phyloP scores from a whole-genome alignment of 2,797 vertebrate genomes.

The Jordanella pulchra region DNA sequence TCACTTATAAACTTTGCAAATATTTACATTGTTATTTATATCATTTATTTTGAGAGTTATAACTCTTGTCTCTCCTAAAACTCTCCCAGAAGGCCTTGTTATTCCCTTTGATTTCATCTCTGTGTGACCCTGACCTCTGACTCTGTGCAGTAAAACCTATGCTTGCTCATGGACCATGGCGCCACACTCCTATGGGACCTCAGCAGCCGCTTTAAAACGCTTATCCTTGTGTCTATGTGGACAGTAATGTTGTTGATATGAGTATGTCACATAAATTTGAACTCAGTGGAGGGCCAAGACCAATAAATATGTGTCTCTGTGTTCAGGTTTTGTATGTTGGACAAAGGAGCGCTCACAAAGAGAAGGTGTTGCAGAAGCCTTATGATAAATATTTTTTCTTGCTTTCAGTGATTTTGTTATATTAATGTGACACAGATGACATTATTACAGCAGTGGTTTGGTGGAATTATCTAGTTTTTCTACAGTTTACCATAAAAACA shows the following conservation, averaged over 20 bases:
- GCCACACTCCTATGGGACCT: conserved; percentile 46
- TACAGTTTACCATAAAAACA: conserved; percentile 16
- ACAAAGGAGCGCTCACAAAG: conserved; percentile 48
- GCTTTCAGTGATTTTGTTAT: conserved; percentile 16
- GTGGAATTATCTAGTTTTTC: conserved; percentile 22
- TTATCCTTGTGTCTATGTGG: conserved; percentile 52
- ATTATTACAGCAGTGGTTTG: conserved; percentile 9
- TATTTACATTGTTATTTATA: conserved; percentile 67
- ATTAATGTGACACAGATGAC: conserved; percentile 30
- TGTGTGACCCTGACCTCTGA: conserved; percentile 63
- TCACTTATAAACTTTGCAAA: conserved; percentile 64
- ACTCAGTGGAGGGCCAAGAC: conserved; percentile 49
- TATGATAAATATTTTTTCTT: conserved; percentile 35
- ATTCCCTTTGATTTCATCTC: conserved; percentile 57
- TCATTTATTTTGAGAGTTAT: conserved; percentile 60
- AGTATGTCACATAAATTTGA: conserved; percentile 63
- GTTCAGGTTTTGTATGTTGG: conserved; percentile 67
- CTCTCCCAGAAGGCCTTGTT: conserved; percentile 38
- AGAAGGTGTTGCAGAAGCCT: conserved; percentile 26
- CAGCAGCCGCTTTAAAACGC: conserved; percentile 56
- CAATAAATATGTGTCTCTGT: conserved; percentile 56
- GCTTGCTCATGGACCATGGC: conserved; percentile 62
- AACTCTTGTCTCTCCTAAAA: conserved; percentile 28
- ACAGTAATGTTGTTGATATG: conserved; percentile 41
- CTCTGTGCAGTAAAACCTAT: conserved; percentile 61